Evolutionary conservation across 2,888 invertebrate species (phyloP).

Genomic region (Meandrusa payeni): DNA sequence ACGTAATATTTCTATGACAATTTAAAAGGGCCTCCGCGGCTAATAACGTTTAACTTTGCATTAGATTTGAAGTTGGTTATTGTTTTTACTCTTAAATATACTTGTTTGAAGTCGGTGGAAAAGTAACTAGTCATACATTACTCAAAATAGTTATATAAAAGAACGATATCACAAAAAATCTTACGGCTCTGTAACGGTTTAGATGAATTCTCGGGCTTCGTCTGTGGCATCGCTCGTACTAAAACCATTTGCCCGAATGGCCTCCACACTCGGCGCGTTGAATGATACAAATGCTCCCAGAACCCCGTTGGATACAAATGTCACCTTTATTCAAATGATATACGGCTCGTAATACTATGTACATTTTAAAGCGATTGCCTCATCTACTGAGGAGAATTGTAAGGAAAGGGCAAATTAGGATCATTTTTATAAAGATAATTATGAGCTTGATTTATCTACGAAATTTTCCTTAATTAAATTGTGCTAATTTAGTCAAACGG

Average conservation of each 20-base stretch:
- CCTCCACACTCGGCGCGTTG: slow-evolving; percentile 39
- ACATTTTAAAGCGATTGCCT: slow-evolving; percentile 1
- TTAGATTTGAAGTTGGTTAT: too few relatives aligned
- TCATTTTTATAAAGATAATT: slow-evolving; percentile 14
- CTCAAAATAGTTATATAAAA: not conserved
- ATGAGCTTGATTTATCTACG: slow-evolving; percentile 9
- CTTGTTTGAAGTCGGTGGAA: too few relatives aligned
- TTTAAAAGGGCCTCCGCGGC: too few relatives aligned
- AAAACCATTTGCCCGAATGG: slow-evolving; percentile 63
- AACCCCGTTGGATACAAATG: slow-evolving; percentile 23
- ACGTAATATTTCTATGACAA: too few relatives aligned
- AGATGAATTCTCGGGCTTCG: slow-evolving; percentile 46
- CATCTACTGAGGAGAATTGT: slow-evolving; percentile 8
- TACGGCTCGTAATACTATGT: not conserved
- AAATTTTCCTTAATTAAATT: slow-evolving; percentile 8
- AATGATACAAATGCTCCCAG: slow-evolving; percentile 13
- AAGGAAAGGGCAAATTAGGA: slow-evolving; percentile 12
- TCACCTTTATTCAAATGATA: slow-evolving; percentile 27
- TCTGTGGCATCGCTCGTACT: slow-evolving; percentile 49
- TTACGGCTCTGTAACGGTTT: slow-evolving; percentile 45
- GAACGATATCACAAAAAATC: slow-evolving; percentile 27
- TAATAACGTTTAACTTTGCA: too few relatives aligned
- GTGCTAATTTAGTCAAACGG: not conserved
- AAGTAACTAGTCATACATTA: too few relatives aligned
- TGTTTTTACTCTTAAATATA: too few relatives aligned